Base-by-base conservation (phyloP, 2,888 invertebrate species). In the Conops quadrifasciatus region DNA sequence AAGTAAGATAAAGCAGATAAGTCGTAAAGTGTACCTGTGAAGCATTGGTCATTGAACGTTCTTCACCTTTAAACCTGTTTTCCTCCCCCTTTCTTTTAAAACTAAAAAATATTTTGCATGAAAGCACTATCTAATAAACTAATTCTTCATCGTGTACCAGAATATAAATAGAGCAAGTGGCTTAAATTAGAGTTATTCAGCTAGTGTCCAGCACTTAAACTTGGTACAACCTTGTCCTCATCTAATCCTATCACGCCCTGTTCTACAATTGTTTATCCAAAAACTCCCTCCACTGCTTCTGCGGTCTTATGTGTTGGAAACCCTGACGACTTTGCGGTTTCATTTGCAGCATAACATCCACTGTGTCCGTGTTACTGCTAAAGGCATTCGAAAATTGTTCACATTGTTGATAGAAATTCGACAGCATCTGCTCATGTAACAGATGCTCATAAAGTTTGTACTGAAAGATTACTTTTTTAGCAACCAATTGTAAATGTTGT, bases 391-490 rank as follows among this genome's bases (percentile, higher is more conserved):
- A 77, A 65, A 80, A 82, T 11, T 71, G 69, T 1, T 71, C 70
- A 70, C 81, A 81, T 36, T 78, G 77, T 11, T 75, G 71, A 69
- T 80, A 81, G 60, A 82, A 80, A 51, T 77, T 78, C 30, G 71
- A 73, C 4, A 81, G 71, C 77, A 82, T 78, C 58, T 77, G 75
- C 53, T 80, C 77, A 53, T 80, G 80, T 45, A 82, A 64, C 60
- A 82, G 73, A 67, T 78, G 75, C 53, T 80, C 80, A 68, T 81
- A 77, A 2, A 82, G 73, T 62, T 80, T 81, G 26, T 79, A 73
- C 36, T 80, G 75, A 36, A 78, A 80, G 21, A 79, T 70, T 0
- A 70, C 76, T 67, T 78, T 78, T 60, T 79, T 82, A 0, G 80
- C 76, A 1, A 79, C 51, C 4, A 76, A 47, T 21, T 75, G 72